Evolutionary conservation across 2,888 invertebrate species (phyloP).

Genomic region (Thymelicus acteon): DNA sequence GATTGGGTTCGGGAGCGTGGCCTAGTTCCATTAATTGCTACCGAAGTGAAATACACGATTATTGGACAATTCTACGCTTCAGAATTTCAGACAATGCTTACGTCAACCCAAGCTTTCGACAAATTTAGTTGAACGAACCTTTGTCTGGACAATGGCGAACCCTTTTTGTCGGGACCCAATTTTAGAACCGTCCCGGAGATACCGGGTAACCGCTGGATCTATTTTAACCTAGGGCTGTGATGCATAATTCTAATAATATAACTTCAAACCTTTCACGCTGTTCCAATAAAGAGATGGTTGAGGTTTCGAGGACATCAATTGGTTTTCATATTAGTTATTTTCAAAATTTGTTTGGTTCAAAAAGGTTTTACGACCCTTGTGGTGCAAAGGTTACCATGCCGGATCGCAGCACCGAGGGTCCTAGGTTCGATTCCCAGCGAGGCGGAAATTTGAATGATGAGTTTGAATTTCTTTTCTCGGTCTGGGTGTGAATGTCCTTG

Average conservation of each 20-base stretch:
- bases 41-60: constrained; percentile 6
- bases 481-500: too few relatives aligned
- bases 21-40: constrained; percentile 10
- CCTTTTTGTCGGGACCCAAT: constrained; percentile 6
- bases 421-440: too few relatives aligned
- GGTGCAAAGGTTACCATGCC: too few relatives aligned
- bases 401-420: too few relatives aligned
- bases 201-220: neutral
- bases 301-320: too few relatives aligned
- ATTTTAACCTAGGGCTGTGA: neutral
- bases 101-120: constrained; percentile 10
- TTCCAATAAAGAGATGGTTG: too few relatives aligned
- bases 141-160: neutral
- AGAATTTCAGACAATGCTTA: constrained; percentile 7
- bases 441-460: too few relatives aligned
- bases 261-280: neutral
- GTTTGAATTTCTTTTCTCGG: too few relatives aligned
- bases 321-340: too few relatives aligned
- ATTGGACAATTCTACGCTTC: constrained; percentile 16
- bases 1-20: neutral
- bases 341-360: too few relatives aligned
- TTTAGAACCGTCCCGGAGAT: neutral
- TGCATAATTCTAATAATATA: neutral
- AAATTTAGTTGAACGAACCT: constrained; percentile 9
- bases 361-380: too few relatives aligned